Conservation (phyloP, 2,797 vertebrate genomes). For the Trichosurus vulpecula region DNA sequence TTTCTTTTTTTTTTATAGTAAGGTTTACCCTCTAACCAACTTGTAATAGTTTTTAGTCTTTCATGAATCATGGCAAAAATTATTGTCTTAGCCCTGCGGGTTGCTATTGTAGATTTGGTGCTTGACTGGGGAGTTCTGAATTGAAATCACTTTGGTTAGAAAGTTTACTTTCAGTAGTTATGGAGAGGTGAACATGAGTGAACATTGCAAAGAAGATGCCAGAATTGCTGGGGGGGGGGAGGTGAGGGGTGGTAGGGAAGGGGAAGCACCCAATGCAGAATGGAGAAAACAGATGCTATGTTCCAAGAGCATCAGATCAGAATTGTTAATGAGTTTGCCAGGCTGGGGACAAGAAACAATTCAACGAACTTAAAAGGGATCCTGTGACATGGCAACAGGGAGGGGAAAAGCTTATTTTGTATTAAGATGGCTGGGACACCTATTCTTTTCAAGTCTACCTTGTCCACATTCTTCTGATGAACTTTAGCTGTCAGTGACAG, state of each 20-base stretch:
- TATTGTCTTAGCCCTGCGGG: background rate
- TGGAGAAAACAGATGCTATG: background rate
- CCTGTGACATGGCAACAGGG: background rate
- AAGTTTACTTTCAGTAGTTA: background rate
- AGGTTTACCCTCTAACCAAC: slow-evolving; percentile 15
- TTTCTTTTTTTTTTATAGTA: background rate
- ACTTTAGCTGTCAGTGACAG: background rate
- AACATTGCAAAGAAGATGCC: background rate
- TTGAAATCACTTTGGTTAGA: background rate
- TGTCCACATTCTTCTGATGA: background rate
- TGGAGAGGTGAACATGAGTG: background rate
- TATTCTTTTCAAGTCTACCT: background rate
- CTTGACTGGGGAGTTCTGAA: background rate
- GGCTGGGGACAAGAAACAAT: background rate
- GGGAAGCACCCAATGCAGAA: background rate
- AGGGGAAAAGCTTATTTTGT: background rate
- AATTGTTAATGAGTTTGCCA: background rate
- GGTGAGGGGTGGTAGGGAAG: background rate
- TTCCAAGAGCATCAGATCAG: background rate
- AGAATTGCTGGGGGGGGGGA: too few relatives aligned
- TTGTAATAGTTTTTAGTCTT: slow-evolving; percentile 10
- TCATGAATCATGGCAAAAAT: background rate
- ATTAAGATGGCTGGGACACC: background rate
- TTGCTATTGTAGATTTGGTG: background rate
- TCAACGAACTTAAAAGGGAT: background rate